phyloP scores from a whole-genome alignment of 2,888 invertebrate species.

The Bedellia somnulentella region DNA sequence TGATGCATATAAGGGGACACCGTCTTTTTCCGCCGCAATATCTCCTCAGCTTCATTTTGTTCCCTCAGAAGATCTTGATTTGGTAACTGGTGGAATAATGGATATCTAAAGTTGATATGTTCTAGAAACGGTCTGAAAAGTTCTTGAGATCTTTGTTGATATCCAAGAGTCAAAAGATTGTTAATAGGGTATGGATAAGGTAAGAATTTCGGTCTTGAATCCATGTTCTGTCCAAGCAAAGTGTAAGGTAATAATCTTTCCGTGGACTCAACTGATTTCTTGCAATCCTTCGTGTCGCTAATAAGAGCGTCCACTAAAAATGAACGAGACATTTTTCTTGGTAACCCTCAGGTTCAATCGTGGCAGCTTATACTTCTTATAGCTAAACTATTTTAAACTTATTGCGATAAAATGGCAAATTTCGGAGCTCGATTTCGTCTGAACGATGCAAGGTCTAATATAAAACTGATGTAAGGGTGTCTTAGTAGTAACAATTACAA shows the following conservation, averaged over 20 bases:
- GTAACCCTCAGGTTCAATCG: too few relatives aligned
- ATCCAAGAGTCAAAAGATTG: conserved; percentile 65
- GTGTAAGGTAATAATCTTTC: conserved; percentile 39
- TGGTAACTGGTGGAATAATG: conserved; percentile 33
- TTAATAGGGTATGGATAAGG: conserved; percentile 67
- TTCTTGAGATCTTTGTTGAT: conserved; percentile 58
- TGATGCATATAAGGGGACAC: conserved; percentile 44
- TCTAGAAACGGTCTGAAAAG: conserved; percentile 49
- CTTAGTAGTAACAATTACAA: conserved; percentile 52
- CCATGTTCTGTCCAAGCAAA: conserved; percentile 33
- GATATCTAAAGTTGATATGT: conserved; percentile 43
- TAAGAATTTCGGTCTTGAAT: conserved; percentile 48
- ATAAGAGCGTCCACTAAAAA: conserved; percentile 81
- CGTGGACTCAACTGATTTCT: conserved; percentile 32
- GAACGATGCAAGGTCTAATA: too few relatives aligned
- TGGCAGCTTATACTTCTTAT: too few relatives aligned
- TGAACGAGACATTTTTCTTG: conserved; percentile 76
- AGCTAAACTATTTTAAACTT: too few relatives aligned
- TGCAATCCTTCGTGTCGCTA: conserved; percentile 61
- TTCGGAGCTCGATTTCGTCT: too few relatives aligned
- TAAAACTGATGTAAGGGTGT: conserved; percentile 25
- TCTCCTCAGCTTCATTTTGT: conserved; percentile 30
- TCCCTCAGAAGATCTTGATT: conserved; percentile 23
- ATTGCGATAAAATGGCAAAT: too few relatives aligned
- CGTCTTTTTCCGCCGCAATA: conserved; percentile 37